Percentiles rank a stretch among this genome's conserved stretches.
phyloP scores from a whole-genome alignment of 2,888 invertebrate species.

The Synanthedon myopaeformis region DNA sequence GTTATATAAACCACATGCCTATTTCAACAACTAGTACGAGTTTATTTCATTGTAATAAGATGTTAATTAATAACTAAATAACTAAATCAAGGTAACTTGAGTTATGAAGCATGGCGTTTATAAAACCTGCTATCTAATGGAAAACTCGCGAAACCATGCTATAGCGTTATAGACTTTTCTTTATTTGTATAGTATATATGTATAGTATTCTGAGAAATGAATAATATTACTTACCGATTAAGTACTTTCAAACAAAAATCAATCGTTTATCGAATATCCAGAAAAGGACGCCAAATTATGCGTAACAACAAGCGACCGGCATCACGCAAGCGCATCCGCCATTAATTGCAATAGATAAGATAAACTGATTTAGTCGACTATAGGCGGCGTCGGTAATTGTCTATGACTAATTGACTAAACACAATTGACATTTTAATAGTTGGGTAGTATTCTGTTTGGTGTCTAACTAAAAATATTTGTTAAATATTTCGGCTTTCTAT shows the following conservation, averaged over 20 bases:
- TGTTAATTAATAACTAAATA: conserved; percentile 15
- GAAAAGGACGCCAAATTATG: conserved; percentile 56
- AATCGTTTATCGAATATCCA: conserved; percentile 33
- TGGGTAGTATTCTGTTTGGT: too few species aligned
- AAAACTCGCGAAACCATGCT: conserved; percentile 39
- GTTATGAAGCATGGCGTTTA: conserved; percentile 55
- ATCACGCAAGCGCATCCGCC: conserved; percentile 70
- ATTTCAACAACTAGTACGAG: conserved; percentile 16
- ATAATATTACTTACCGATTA: conserved; percentile 28
- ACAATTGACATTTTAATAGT: too few species aligned
- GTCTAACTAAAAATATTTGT: too few species aligned
- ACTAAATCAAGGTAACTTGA: conserved; percentile 33
- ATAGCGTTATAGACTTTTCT: not conserved
- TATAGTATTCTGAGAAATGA: not conserved
- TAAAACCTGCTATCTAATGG: conserved; percentile 24
- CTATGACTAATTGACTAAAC: too few species aligned
- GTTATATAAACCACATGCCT: not conserved
- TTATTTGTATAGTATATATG: not conserved
- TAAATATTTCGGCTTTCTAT: too few species aligned
- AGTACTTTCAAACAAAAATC: conserved; percentile 26
- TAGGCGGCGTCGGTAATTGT: too few species aligned
- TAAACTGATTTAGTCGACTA: too few species aligned
- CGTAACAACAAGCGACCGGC: conserved; percentile 64
- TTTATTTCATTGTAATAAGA: not conserved
- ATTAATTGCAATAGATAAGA: conserved; percentile 21